A percentile compares a stretch with the other conserved stretches of the same genome.
phyloP scores from a whole-genome alignment of 2,888 invertebrate species.

The Eristalis intricaria region DNA sequence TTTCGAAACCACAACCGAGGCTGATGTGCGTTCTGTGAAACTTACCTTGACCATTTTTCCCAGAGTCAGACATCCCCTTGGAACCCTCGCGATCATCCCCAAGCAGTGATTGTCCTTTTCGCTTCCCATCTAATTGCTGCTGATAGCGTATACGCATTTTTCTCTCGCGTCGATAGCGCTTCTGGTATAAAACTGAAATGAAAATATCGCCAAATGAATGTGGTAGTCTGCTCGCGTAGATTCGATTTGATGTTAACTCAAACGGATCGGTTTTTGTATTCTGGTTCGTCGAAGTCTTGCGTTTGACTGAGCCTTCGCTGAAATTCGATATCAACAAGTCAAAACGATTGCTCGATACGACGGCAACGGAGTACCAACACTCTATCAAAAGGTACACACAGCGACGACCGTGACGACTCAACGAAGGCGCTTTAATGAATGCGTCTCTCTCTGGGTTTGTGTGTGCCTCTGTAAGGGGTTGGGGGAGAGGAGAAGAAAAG shows the following conservation, averaged over 20 bases:
- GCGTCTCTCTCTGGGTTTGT: too few relatives aligned
- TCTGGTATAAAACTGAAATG: slow-evolving; percentile 91
- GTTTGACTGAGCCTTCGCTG: slow-evolving; percentile 51
- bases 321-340: slow-evolving; percentile 73
- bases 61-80: slow-evolving; percentile 85
- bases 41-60: slow-evolving; percentile 90
- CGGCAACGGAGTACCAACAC: slow-evolving; percentile 40
- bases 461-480: neutral
- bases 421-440: neutral
- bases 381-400: slow-evolving; percentile 17
- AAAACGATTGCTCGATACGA: slow-evolving; percentile 63
- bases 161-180: slow-evolving; percentile 93
- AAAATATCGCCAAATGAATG: slow-evolving; percentile 6
- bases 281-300: slow-evolving; percentile 6
- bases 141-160: slow-evolving; percentile 91
- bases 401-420: neutral
- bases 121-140: slow-evolving; percentile 92
- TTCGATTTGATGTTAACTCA: slow-evolving; percentile 56
- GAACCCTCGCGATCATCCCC: slow-evolving; percentile 85
- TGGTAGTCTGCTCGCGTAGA: slow-evolving; percentile 29
- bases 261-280: slow-evolving; percentile 28
- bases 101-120: slow-evolving; percentile 84
- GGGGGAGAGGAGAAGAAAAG: neutral
- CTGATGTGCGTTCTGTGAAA: slow-evolving; percentile 68
- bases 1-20: too few relatives aligned